phyloP scores from a whole-genome alignment of 2,797 vertebrate genomes.

The Myotis daubentonii region DNA sequence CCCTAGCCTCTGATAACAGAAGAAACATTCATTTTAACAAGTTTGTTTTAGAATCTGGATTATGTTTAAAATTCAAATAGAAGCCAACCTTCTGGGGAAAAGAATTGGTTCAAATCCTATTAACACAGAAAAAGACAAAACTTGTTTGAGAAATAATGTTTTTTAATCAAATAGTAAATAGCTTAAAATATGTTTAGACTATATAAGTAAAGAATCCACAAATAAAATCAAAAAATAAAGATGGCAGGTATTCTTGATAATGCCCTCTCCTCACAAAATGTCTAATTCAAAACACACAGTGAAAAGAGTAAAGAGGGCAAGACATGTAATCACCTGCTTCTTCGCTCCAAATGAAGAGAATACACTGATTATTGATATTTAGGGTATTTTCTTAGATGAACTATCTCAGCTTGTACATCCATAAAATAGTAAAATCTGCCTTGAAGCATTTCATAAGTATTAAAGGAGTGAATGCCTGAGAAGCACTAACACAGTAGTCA shows the following conservation, averaged over 20 bases:
- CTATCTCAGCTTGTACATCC: neutral
- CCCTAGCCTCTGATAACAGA: neutral
- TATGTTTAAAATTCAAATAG: neutral
- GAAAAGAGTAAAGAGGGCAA: neutral
- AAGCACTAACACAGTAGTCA: neutral
- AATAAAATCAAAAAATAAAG: neutral
- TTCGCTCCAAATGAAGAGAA: neutral
- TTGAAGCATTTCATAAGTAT: neutral
- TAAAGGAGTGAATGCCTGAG: neutral
- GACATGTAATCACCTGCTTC: neutral
- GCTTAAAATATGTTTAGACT: neutral
- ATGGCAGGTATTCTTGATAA: neutral
- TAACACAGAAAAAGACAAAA: conserved; percentile 15
- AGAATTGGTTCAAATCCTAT: neutral
- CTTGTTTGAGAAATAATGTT: neutral
- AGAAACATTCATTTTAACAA: neutral
- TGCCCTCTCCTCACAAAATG: neutral
- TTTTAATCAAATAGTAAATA: neutral
- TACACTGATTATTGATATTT: neutral
- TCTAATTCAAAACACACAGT: neutral
- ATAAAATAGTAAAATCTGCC: neutral
- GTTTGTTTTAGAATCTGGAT: conserved; percentile 10
- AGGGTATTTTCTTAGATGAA: neutral
- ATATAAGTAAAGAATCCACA: neutral
- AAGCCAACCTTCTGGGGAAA: neutral